These are phyloP conservation scores for Diplazon laetatorius DNA, from an alignment of 2,888 invertebrate genomes.

Conservation along the genomic window DNA sequence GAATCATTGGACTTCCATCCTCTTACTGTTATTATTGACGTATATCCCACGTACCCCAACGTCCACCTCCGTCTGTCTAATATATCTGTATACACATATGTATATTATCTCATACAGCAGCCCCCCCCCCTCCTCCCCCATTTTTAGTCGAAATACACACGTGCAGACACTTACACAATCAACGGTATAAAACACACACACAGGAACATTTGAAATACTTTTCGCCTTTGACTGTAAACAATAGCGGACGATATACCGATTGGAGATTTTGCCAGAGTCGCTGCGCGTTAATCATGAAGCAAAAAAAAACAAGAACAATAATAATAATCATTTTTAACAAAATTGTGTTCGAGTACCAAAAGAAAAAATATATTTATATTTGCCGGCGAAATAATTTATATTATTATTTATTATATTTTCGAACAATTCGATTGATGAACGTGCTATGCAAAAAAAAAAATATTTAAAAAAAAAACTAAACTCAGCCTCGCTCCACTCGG, in stretches of 20 bases:
- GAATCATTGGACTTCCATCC: constrained; percentile 72
- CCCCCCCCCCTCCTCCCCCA: constrained; percentile 28
- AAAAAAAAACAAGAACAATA: constrained; percentile 14
- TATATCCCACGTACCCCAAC: constrained; percentile 36
- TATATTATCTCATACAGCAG: constrained; percentile 32
- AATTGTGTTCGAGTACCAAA: too few relatives aligned
- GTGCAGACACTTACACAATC: constrained; percentile 19
- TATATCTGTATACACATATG: constrained; percentile 17
- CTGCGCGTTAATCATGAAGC: constrained; percentile 11
- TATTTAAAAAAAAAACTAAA: constrained; percentile 35
- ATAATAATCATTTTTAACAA: too few relatives aligned
- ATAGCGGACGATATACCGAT: constrained; percentile 49
- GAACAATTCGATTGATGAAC: too few relatives aligned
- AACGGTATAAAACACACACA: constrained; percentile 19
- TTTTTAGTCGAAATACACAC: constrained; percentile 40
- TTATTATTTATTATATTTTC: too few relatives aligned
- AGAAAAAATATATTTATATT: too few relatives aligned
- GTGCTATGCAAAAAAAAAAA: constrained; percentile 15
- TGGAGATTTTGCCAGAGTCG: constrained; percentile 42
- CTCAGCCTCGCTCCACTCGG: constrained; percentile 59
- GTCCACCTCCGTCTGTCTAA: constrained; percentile 37
- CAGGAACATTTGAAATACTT: constrained; percentile 35
- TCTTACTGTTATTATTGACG: constrained; percentile 60
- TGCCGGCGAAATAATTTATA: too few relatives aligned
- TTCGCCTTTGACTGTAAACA: constrained; percentile 39